Evolutionary conservation across 2,888 invertebrate genomes (phyloP), one percentile per base, ranked within the genome.

Genomic region (Gandaritis pyraliata): DNA sequence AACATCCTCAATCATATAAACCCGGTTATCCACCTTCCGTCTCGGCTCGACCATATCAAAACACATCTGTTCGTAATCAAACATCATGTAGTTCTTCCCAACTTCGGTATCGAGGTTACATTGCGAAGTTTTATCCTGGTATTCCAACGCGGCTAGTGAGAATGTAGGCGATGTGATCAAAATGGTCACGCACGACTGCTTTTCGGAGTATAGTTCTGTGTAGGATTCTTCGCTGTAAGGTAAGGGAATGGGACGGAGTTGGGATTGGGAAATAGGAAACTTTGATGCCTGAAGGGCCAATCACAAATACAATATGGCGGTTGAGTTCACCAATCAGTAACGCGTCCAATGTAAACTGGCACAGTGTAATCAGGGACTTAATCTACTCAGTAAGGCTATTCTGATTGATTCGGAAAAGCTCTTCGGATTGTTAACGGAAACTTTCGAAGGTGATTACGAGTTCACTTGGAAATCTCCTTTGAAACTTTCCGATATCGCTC

Each of bases 1-100:
- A 36, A 90, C 85, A 73, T 92, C 88, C 74, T 85, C 91, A 52
- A 92, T 87, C 16, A 82, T 78, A 80, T 92, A 92, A 11, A 86
- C 83, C 52, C 71, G 81, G 65, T 75, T 76, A 12, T 66, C 47
- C 13, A 72, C 52, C 61, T 69, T 75, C 45, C 81, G 78, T 6
- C 85, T 73, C 1, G 90, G 86, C 48, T 74, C 62, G 39, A 87
- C 36, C 0, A 88, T 66, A 58, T 78, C 75, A 46, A 72, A 78
- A 57, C 71, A 77, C 66, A 78, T 75, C 43, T 81, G 72, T 52
- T 88, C 87, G 50, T 85, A 78, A 45, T 90, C 85, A 63, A 88
- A 89, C 89, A 91, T 90, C 6, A 90, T 73, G 48, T 83, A 92
- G 66, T 74, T 84, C 71, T 80, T 86, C 1, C 76, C 82, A 0